These are phyloP conservation scores for Cephus sareptanus DNA, from an alignment of 2,888 invertebrate species.

Conservation along the genomic window DNA sequence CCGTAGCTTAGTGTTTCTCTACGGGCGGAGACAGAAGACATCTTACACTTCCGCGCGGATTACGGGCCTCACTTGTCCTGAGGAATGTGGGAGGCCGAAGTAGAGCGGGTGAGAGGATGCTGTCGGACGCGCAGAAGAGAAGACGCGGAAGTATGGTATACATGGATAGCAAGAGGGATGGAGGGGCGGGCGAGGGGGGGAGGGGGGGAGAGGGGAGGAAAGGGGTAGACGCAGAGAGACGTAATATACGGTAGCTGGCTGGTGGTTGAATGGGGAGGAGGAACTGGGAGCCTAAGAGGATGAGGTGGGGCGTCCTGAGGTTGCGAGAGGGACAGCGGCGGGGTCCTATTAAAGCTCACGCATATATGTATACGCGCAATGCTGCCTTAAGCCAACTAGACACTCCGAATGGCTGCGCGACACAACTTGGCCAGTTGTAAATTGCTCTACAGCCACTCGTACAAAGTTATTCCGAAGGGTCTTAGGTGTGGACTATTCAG, in stretches of 20 bases:
- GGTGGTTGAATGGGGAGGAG: too few species aligned
- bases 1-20: constrained; percentile 20
- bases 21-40: constrained; percentile 16
- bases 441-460: constrained; percentile 18
- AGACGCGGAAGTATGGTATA: too few species aligned
- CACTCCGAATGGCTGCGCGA: neutral
- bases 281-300: neutral
- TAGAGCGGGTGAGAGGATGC: neutral
- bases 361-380: neutral
- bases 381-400: constrained; percentile 5
- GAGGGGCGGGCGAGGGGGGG: too few species aligned
- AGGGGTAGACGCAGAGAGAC: too few species aligned
- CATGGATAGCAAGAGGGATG: too few species aligned
- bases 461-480: constrained; percentile 11
- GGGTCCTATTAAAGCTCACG: constrained; percentile 1
- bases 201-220: too few species aligned
- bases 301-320: neutral
- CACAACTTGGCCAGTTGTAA: constrained; percentile 21
- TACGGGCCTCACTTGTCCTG: constrained; percentile 20
- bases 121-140: neutral
- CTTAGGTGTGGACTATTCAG: constrained; percentile 16
- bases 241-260: too few species aligned
- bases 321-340: neutral
- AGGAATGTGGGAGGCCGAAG: constrained; percentile 11
- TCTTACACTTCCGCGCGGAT: constrained; percentile 23